Conservation (phyloP, 2,888 invertebrate genomes). For the Leucoma salicis region DNA sequence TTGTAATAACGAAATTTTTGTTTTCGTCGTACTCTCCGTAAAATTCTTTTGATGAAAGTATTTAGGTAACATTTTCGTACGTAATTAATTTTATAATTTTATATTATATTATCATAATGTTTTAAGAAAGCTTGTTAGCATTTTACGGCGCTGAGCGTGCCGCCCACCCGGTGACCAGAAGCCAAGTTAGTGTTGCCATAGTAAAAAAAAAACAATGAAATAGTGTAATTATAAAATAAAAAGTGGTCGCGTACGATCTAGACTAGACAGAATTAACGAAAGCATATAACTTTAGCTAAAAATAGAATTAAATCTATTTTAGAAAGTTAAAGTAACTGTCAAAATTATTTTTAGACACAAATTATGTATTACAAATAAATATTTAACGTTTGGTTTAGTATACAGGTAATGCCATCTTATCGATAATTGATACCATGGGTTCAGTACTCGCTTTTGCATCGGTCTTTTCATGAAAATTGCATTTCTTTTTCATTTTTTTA, state of each 20-base stretch:
- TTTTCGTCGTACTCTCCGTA: neutral
- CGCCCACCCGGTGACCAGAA: no score
- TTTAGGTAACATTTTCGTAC: neutral
- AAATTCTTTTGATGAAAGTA: neutral
- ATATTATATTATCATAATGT: neutral
- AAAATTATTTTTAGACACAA: neutral
- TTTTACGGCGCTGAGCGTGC: no score
- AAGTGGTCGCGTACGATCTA: neutral
- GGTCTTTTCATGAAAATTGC: no score
- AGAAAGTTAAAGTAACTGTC: neutral
- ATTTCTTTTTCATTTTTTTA: no score
- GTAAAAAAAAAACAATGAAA: no score
- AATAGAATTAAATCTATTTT: neutral
- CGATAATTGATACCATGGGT: no score
- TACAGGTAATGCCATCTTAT: no score
- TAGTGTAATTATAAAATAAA: neutral
- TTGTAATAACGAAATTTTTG: neutral
- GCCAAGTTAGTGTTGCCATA: no score
- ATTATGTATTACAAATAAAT: neutral
- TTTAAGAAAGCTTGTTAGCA: neutral
- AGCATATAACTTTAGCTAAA: neutral
- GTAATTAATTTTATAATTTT: neutral
- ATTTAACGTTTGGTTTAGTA: no score
- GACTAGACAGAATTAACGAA: neutral
- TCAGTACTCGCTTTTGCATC: no score